Conservation (phyloP, 2,113 vertebrate species). For the Salvelinus alpinus region DNA sequence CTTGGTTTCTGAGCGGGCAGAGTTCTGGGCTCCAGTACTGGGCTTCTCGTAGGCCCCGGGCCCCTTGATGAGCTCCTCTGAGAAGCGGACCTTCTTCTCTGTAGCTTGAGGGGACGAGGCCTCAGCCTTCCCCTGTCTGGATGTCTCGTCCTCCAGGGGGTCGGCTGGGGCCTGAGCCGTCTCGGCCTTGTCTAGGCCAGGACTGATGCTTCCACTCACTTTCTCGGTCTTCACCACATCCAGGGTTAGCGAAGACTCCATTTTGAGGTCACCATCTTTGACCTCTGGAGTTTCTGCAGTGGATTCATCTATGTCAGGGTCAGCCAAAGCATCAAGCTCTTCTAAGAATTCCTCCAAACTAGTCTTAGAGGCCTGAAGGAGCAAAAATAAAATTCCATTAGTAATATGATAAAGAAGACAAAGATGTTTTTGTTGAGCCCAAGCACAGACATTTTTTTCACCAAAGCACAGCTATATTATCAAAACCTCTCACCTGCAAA, state of each 20-base stretch:
- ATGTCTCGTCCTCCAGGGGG: constrained; percentile 25
- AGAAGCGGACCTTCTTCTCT: constrained; percentile 76
- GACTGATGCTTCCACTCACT: neutral
- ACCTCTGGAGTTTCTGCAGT: constrained; percentile 3
- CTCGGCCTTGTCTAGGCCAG: neutral
- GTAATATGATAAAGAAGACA: neutral
- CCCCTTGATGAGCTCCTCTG: constrained; percentile 57
- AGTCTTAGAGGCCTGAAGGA: constrained; percentile 55
- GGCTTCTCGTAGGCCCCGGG: constrained; percentile 13
- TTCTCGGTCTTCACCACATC: constrained; percentile 21
- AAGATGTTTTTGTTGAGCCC: neutral
- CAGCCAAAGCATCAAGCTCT: constrained; percentile 70
- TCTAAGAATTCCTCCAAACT: constrained; percentile 73
- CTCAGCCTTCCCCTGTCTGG: constrained; percentile 25
- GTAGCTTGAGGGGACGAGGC: constrained; percentile 24
- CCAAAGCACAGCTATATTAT: too few species aligned
- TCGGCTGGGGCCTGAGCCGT: neutral
- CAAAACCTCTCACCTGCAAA: constrained; percentile 59
- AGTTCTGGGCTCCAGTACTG: constrained; percentile 27
- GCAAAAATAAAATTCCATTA: constrained; percentile 5
- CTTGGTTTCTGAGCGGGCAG: constrained; percentile 40
- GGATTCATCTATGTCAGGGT: constrained; percentile 48
- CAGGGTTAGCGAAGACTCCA: constrained; percentile 22
- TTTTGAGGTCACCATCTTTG: constrained; percentile 41
- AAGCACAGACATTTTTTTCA: neutral